Base-by-base conservation (phyloP, 1,140 invertebrate genomes). In the Leptinotarsa undecemlineata region DNA sequence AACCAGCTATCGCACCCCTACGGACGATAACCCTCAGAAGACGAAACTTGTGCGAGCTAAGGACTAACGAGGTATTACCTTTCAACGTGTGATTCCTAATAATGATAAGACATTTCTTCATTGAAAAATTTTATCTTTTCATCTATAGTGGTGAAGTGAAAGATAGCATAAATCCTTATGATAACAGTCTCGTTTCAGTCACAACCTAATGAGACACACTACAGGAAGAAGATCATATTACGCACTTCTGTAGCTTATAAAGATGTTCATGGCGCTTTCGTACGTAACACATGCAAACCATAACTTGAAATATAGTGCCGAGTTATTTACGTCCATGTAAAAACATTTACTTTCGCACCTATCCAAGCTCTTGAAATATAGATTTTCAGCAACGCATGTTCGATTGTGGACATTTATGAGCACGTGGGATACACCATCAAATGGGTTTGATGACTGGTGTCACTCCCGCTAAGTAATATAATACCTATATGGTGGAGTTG, bases 331-430 rank as follows among this genome's bases (percentile, higher is more conserved):
- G n/a, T 57, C 15, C 17, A 57, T 57, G 51, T 57, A 57, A n/a
- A 57, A 57, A 57, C 51, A 57, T 57, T 57, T 19, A 57, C 51
- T 57, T 57, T 57, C 51, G 17, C 51, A 57, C 51, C 51, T 57
- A 4, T 57, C 4, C 4, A 15, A 17, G 51, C 51, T 57, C 15
- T 15, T 57, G 51, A 57, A 57, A 57, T 57, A 57, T 57, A 57
- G 51, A 57, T 57, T 57, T 57, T 57, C 51, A 57, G 51, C 15
- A 19, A 57, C 51, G 51, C 6, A 15, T 57, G n/a, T 57, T 19
- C 51, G 51, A 57, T 57, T 19, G 51, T 57, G 17, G n/a, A 57
- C 51, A 57, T 57, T 17, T 57, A 57, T 57, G 51, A 57, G 33
- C 33, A 42, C 33, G 33, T 42, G 33, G 33, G 8, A 42, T 17